A percentile compares a stretch with the other conserved stretches of the same genome.
Evolutionary conservation across 2,797 vertebrate species (phyloP).

Genomic region (Hoplostethus atlanticus): DNA sequence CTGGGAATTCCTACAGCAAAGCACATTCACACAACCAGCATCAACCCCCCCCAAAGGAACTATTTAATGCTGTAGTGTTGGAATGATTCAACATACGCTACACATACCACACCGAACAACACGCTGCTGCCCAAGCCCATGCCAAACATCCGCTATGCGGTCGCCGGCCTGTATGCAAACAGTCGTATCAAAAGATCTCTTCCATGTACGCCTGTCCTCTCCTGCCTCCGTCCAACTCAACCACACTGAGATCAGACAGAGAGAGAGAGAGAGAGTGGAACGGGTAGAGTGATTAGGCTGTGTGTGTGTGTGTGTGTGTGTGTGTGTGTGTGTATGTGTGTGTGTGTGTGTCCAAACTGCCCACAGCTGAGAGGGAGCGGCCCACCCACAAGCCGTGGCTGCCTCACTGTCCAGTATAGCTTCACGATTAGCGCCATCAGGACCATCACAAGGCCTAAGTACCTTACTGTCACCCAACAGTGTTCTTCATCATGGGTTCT

Average conservation of each 20-base stretch:
- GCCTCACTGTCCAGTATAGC: neutral
- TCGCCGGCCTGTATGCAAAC: slow-evolving; percentile 16
- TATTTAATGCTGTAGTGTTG: neutral
- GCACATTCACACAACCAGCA: neutral
- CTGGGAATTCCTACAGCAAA: neutral
- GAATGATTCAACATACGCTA: neutral
- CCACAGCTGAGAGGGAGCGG: neutral
- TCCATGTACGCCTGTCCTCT: slow-evolving; percentile 3
- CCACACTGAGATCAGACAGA: neutral
- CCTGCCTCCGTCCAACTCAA: neutral
- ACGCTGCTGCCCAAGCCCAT: no score
- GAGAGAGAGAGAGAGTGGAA: neutral
- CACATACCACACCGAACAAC: no score
- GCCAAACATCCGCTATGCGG: slow-evolving; percentile 8
- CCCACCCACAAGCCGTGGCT: slow-evolving; percentile 1
- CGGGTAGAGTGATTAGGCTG: neutral
- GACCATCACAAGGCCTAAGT: neutral
- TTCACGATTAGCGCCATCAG: slow-evolving; percentile 1
- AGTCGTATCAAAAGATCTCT: slow-evolving; percentile 22
- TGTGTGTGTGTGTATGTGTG: slow-evolving; percentile 4
- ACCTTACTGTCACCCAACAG: neutral
- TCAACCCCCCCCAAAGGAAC: neutral
- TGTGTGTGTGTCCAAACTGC: neutral
- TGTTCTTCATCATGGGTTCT: no score
- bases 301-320: slow-evolving; percentile 7